Conservation (phyloP, 53 echinoderm and acorn worm species). For the Patiria pectinifera region DNA sequence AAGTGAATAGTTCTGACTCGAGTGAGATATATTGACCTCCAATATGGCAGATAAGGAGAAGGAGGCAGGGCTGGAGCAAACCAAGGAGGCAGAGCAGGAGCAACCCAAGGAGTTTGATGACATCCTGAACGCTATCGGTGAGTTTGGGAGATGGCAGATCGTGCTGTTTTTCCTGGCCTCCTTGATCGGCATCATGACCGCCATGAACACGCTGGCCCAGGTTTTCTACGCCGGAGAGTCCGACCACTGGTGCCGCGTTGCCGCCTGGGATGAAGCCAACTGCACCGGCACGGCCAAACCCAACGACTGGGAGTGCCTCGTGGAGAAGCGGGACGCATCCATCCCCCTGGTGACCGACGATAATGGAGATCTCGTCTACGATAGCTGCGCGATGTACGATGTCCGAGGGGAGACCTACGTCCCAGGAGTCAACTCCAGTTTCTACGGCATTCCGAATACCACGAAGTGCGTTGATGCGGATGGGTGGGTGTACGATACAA, state of each 20-base stretch:
- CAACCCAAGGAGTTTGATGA: conserved; percentile 63
- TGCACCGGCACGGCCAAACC: conserved; percentile 71
- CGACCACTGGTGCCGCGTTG: conserved; percentile 81
- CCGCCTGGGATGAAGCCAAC: conserved; percentile 71
- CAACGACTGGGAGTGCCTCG: conserved; percentile 65
- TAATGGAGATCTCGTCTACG: not conserved
- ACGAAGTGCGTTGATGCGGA: conserved; percentile 60
- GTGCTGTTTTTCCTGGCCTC: conserved; percentile 82
- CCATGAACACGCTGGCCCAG: conserved; percentile 79
- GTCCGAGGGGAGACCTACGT: conserved; percentile 23
- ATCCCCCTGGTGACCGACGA: conserved; percentile 56
- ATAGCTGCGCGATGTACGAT: conserved; percentile 51
- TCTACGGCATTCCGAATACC: conserved; percentile 18
- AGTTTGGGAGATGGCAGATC: conserved; percentile 85
- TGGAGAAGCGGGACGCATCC: conserved; percentile 77
- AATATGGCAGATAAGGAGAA: not conserved
- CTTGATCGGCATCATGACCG: conserved; percentile 73
- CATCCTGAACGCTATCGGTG: conserved; percentile 58
- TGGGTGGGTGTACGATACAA: conserved; percentile 77
- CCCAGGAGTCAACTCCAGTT: conserved; percentile 44
- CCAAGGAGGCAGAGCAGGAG: not conserved
- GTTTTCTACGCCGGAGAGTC: conserved; percentile 82
- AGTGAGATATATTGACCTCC: too few relatives aligned
- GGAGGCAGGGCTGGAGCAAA: not conserved
- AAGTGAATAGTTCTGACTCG: too few relatives aligned